phyloP scores from a whole-genome alignment of 2,797 vertebrate species.

The Scyliorhinus canicula region DNA sequence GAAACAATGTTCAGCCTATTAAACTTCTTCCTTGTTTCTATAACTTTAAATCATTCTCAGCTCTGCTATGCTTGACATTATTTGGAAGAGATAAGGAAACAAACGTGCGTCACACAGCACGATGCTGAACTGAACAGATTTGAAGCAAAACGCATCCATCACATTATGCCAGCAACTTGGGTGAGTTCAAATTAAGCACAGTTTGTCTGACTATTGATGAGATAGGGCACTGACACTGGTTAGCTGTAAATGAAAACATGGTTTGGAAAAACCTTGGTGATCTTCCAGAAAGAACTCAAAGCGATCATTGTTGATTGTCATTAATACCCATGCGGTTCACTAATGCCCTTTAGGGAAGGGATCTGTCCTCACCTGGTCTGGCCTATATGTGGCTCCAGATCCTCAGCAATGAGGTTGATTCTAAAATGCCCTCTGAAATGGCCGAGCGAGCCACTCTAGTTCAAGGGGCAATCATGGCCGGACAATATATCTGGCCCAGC shows the following conservation, averaged over 20 bases:
- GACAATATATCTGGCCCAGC: too few species aligned
- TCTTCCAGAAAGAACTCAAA: neutral
- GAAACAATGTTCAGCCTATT: neutral
- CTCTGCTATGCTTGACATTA: neutral
- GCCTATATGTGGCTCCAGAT: too few species aligned
- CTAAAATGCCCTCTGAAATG: too few species aligned
- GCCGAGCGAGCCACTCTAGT: too few species aligned
- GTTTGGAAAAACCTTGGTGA: neutral
- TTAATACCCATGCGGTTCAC: too few species aligned
- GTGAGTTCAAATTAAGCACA: neutral
- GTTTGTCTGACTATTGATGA: conserved; percentile 7
- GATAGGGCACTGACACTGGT: neutral
- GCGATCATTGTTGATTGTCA: too few species aligned
- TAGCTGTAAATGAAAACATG: neutral
- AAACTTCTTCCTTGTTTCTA: neutral
- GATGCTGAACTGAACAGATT: neutral
- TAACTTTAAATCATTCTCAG: conserved; percentile 20
- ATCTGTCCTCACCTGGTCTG: too few species aligned
- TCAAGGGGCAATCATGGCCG: too few species aligned
- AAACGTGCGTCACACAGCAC: neutral
- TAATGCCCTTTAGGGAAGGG: too few species aligned
- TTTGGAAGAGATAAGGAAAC: conserved; percentile 6
- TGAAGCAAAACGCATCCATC: neutral
- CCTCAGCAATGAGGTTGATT: too few species aligned
- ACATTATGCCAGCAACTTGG: neutral